These are phyloP conservation scores for Tenthredo mesomela DNA, from an alignment of 2,888 invertebrate species.

Conservation along the genomic window DNA sequence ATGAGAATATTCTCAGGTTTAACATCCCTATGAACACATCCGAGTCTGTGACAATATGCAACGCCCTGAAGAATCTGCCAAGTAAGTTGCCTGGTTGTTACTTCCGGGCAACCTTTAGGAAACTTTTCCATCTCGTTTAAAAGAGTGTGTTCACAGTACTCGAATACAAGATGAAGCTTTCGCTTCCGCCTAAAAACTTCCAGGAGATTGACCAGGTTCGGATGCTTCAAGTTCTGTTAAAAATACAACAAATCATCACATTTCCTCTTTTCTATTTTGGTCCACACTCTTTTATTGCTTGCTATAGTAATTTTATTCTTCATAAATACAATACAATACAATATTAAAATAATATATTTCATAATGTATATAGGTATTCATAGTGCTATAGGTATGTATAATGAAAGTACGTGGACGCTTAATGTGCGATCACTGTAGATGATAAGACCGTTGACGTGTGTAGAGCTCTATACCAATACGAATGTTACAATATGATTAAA, in stretches of 20 bases:
- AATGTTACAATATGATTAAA: neutral
- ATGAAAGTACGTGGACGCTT: neutral
- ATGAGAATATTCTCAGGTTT: conserved; percentile 99
- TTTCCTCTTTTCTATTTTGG: too few species aligned
- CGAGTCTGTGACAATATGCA: conserved; percentile 97
- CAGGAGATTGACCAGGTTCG: conserved; percentile 97
- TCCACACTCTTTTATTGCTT: too few species aligned
- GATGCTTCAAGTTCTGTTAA: conserved; percentile 96
- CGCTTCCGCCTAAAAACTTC: conserved; percentile 98
- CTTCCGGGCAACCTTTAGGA: conserved; percentile 95
- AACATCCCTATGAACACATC: conserved; percentile 97
- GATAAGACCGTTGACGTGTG: neutral
- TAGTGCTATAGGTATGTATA: neutral
- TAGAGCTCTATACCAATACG: neutral
- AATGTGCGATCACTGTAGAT: neutral
- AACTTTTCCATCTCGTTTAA: conserved; percentile 97
- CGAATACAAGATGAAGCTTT: conserved; percentile 98
- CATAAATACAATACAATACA: too few species aligned
- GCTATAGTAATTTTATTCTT: too few species aligned
- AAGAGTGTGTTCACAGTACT: conserved; percentile 98
- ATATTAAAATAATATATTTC: neutral
- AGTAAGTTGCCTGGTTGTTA: conserved; percentile 93
- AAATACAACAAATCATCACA: neutral
- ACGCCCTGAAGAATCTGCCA: conserved; percentile 98
- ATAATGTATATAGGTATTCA: too few species aligned